A percentile compares a stretch with the other conserved stretches of the same genome.
phyloP scores from a whole-genome alignment of 1,140 invertebrate species.

The Lethrus apterus region DNA sequence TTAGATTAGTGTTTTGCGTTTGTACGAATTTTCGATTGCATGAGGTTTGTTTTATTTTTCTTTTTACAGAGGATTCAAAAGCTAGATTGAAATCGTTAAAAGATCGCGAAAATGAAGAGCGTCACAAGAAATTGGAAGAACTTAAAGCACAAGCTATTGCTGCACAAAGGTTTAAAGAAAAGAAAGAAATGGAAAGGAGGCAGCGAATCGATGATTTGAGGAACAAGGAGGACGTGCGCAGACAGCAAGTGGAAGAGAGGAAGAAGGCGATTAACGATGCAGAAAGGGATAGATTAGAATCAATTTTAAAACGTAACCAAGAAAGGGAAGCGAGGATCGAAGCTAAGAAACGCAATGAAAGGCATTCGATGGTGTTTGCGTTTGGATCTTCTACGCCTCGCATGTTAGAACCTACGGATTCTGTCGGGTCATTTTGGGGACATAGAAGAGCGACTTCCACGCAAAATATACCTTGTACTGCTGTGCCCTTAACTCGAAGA shows the following conservation, averaged over 20 bases:
- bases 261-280: conserved; percentile 82
- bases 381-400: conserved; percentile 85
- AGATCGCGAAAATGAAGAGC: conserved; percentile 78
- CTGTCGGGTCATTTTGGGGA: conserved; percentile 71
- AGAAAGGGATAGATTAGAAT: conserved; percentile 74
- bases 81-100: conserved; percentile 57
- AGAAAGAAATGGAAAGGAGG: conserved; percentile 76
- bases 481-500: conserved; percentile 68
- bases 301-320: conserved; percentile 74
- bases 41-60: conserved; percentile 14
- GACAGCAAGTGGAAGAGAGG: conserved; percentile 74
- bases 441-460: conserved; percentile 77
- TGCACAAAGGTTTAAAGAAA: conserved; percentile 79
- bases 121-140: conserved; percentile 77
- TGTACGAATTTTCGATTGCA: not conserved
- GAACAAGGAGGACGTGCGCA: conserved; percentile 65
- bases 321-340: conserved; percentile 78
- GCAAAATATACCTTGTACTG: conserved; percentile 65
- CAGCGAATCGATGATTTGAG: conserved; percentile 73
- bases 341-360: conserved; percentile 60
- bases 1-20: too few relatives aligned
- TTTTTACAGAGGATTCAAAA: conserved; percentile 45
- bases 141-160: conserved; percentile 76
- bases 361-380: conserved; percentile 66
- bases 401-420: conserved; percentile 74